Evolutionary conservation across 30 jellyfish, hydroid and myxozoan species (phyloP), one percentile per base, ranked within the genome.

Genomic region (Aurelia aurita): DNA sequence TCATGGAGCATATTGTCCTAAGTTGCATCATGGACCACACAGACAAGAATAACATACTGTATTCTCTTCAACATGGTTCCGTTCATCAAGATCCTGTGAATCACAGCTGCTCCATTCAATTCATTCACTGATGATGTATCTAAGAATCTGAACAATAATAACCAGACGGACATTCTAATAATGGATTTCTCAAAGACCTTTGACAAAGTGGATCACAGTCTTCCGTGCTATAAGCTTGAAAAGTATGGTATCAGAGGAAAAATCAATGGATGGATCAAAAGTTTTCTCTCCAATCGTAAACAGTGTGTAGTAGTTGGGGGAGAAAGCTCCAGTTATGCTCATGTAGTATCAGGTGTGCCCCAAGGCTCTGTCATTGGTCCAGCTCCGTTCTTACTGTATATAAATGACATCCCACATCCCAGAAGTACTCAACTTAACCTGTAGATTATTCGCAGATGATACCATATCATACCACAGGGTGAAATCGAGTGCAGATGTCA

Each of bases 401-500:
- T 53, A 8, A 8, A 53, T 53, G 64, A 53, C 64, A n/a, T n/a
- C n/a, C n/a, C n/a, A n/a, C n/a, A 53, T 53, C 64, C 64, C 64
- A 53, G 64, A 53, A 53, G 64, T 2, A 53, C 64, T 53, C 64
- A 53, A 53, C 64, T 53, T 8, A 20, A 53, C 64, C 64, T 53
- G 64, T 53, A 53, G 64, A 53, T 53, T 53, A 53, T 53, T 53
- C 64, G 64, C 64, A 53, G 64, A 53, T 53, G 64, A 53, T 53
- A 53, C 64, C 2, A 53, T 53, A 53, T 53, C 64, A 53, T 53
- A 53, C 9, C 64, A 1, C 3, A 53, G 34, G 2, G 44, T 61
- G 73, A 61, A 61, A 61, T 47, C 59, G 14, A 60, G 28, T 49
- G 69, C 74, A 67, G 69, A 65, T 68, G 72, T 64, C 79, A 57